Percentiles rank a stretch among this genome's conserved stretches.
These are phyloP conservation scores for Lasioglossum morio DNA, from an alignment of 2,888 invertebrate genomes.

Conservation along the genomic window DNA sequence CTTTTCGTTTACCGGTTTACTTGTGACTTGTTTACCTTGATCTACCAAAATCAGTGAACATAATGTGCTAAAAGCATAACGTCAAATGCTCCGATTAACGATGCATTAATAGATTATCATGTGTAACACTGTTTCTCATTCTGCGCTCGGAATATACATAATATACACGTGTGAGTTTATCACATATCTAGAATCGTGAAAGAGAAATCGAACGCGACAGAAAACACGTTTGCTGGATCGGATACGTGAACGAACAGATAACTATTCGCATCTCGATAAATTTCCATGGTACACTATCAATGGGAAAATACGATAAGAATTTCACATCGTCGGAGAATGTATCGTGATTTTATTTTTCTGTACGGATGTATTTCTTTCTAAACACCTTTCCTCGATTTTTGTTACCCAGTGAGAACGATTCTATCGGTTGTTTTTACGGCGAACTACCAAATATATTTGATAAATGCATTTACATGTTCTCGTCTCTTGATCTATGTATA, in stretches of 20 bases:
- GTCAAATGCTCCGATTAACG: conserved; percentile 23
- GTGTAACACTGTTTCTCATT: conserved; percentile 11
- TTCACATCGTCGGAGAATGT: conserved; percentile 14
- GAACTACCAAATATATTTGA: conserved; percentile 22
- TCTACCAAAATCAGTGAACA: conserved; percentile 23
- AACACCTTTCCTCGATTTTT: neutral
- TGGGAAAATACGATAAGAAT: conserved; percentile 24
- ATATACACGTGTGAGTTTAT: conserved; percentile 32
- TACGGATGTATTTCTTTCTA: neutral
- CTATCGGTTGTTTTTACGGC: conserved; percentile 1
- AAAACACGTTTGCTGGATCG: conserved; percentile 24
- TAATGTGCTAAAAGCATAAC: conserved; percentile 27
- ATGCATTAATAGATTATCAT: conserved; percentile 18
- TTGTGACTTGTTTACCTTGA: conserved; percentile 13
- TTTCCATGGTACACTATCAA: conserved; percentile 26
- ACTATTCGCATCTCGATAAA: conserved; percentile 43
- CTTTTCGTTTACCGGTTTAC: neutral
- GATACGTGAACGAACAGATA: conserved; percentile 26
- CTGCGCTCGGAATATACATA: conserved; percentile 18
- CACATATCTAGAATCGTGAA: conserved; percentile 35
- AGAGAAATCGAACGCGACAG: neutral
- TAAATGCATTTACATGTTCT: conserved; percentile 29
- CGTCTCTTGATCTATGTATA: conserved; percentile 1
- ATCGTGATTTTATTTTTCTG: neutral
- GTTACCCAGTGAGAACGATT: neutral